These are phyloP conservation scores for Cuculus canorus DNA, from an alignment of 2,797 vertebrate species.

Conservation along the genomic window DNA sequence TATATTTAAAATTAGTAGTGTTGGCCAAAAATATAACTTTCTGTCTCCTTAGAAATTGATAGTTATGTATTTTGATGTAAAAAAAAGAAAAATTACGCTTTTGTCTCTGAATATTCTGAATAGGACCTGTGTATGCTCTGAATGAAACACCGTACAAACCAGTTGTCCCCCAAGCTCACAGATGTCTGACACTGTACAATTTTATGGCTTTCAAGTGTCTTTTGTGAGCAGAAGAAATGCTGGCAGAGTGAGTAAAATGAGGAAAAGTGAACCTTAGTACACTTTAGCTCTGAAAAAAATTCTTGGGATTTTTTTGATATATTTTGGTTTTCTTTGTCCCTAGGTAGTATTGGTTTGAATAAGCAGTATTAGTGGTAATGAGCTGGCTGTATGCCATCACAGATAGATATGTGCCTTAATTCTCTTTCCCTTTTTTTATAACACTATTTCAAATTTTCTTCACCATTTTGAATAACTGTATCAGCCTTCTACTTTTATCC, in stretches of 20 bases:
- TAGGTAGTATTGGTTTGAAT: not conserved
- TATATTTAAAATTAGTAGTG: not conserved
- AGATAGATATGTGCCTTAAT: not conserved
- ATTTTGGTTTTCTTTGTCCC: not conserved
- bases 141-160: not conserved
- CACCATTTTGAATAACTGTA: not conserved
- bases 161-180: not conserved
- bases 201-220: not conserved
- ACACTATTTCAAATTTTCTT: not conserved
- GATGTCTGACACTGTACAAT: not conserved
- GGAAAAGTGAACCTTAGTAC: not conserved
- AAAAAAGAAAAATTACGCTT: not conserved
- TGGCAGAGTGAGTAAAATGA: not conserved
- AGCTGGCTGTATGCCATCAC: not conserved
- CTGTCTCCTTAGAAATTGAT: not conserved
- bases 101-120: not conserved
- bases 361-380: accelerated
- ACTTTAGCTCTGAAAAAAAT: not conserved
- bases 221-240: not conserved
- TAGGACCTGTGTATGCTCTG: not conserved
- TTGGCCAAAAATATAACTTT: not conserved
- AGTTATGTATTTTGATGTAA: not conserved
- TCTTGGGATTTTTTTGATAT: not conserved
- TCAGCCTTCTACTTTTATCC: not conserved
- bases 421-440: not conserved